These are phyloP conservation scores for Caradrina clavipalpis DNA, from an alignment of 2,888 invertebrate species.

Conservation along the genomic window DNA sequence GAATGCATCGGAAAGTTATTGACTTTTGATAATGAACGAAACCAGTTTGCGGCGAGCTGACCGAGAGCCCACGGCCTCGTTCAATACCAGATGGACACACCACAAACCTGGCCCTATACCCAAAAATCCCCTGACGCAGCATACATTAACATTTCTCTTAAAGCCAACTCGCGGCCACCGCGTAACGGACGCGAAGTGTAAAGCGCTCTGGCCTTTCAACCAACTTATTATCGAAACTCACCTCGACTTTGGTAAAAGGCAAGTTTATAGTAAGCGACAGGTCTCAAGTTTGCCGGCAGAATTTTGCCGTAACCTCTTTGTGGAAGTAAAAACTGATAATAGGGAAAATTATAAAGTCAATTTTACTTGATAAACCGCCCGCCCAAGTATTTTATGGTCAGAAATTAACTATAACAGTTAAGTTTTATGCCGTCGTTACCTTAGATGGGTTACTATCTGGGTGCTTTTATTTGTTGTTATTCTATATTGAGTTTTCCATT, in stretches of 20 bases:
- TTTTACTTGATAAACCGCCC: constrained; percentile 52
- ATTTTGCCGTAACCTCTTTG: constrained; percentile 68
- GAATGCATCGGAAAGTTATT: constrained; percentile 90
- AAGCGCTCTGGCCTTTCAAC: constrained; percentile 50
- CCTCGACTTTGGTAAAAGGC: constrained; percentile 67
- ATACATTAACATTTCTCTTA: constrained; percentile 77
- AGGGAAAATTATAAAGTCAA: constrained; percentile 67
- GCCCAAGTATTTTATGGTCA: constrained; percentile 37
- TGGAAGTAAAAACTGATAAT: constrained; percentile 71
- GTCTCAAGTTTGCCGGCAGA: constrained; percentile 70
- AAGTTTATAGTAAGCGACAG: constrained; percentile 80
- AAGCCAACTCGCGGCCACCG: constrained; percentile 25
- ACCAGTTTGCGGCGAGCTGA: constrained; percentile 88
- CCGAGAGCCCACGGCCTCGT: constrained; percentile 87
- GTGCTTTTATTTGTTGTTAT: constrained; percentile 24
- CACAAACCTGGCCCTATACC: constrained; percentile 64
- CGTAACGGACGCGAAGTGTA: constrained; percentile 74
- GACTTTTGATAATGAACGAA: constrained; percentile 90
- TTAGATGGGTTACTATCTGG: constrained; percentile 28
- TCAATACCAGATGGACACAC: constrained; percentile 84
- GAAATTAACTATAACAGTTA: constrained; percentile 63
- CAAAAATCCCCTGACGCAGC: constrained; percentile 63
- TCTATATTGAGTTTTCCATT: constrained; percentile 21
- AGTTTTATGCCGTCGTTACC: constrained; percentile 63
- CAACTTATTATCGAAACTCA: constrained; percentile 54